phyloP scores from a whole-genome alignment of 2,797 vertebrate genomes.

The Myotis findleyi region DNA sequence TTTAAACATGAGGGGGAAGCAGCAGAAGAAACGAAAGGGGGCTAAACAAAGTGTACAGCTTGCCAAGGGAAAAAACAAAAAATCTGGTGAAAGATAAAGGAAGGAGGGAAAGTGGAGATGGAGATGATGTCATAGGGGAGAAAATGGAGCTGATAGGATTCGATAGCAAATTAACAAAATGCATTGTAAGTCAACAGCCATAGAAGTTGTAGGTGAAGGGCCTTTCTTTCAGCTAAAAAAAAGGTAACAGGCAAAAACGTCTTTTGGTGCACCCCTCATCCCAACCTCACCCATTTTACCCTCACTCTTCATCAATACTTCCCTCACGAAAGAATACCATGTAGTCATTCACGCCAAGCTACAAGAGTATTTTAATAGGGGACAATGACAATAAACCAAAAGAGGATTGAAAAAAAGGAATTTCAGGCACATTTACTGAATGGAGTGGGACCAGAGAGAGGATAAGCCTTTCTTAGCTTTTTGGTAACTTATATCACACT shows the following conservation, averaged over 20 bases:
- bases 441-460: not conserved
- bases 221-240: not conserved
- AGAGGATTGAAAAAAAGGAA: not conserved
- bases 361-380: not conserved
- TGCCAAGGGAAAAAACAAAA: constrained; percentile 37
- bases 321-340: not conserved
- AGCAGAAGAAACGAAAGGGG: constrained; percentile 29
- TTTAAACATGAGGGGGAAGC: constrained; percentile 37
- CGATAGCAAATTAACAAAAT: constrained; percentile 16
- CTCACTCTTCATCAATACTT: not conserved
- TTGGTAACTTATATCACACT: not conserved
- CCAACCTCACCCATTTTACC: not conserved
- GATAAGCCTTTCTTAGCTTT: not conserved
- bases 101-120: not conserved
- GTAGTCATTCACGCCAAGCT: not conserved
- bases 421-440: constrained; percentile 4
- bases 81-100: constrained; percentile 27
- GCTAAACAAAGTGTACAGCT: constrained; percentile 40
- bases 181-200: not conserved
- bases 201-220: not conserved
- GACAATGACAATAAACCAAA: constrained; percentile 4
- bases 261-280: not conserved
- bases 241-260: not conserved
- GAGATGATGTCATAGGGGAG: not conserved
- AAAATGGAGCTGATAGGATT: not conserved